Conservation (phyloP, 64 coral and sea anemone species). For the Orbicella faveolata region DNA sequence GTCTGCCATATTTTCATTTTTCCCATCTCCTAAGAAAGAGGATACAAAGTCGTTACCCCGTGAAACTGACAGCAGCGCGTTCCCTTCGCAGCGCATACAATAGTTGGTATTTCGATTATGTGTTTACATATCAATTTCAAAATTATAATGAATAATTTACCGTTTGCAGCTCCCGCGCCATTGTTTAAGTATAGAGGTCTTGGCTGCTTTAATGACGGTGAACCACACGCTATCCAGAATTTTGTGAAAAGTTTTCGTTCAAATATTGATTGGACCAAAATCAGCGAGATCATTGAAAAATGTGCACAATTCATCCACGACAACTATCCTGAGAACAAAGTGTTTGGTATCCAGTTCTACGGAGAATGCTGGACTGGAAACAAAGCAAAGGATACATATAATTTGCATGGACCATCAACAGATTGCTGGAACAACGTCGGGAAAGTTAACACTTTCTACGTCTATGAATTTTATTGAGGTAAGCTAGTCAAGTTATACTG, state of each 20-base stretch:
- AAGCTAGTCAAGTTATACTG: too few relatives aligned
- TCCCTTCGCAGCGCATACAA: too few relatives aligned
- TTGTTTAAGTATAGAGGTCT: constrained; percentile 9
- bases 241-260: constrained; percentile 17
- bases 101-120: too few relatives aligned
- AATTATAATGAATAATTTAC: not conserved
- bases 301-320: constrained; percentile 35
- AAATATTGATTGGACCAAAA: constrained; percentile 40
- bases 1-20: too few relatives aligned
- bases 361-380: constrained; percentile 57
- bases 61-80: too few relatives aligned
- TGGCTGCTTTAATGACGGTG: constrained; percentile 41
- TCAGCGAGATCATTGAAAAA: constrained; percentile 25
- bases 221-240: not conserved
- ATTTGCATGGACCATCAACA: constrained; percentile 1
- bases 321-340: constrained; percentile 4
- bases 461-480: constrained; percentile 40
- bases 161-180: not conserved
- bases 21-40: too few relatives aligned
- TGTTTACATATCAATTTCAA: too few relatives aligned
- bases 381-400: constrained; percentile 22
- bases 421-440: constrained; percentile 38
- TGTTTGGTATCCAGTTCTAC: constrained; percentile 52
- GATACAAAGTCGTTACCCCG: too few relatives aligned
- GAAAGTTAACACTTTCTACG: constrained; percentile 32